A percentile compares a stretch with the other conserved stretches of the same genome.
Evolutionary conservation across 2,888 invertebrate species (phyloP).

Genomic region (Andrena bicolor): DNA sequence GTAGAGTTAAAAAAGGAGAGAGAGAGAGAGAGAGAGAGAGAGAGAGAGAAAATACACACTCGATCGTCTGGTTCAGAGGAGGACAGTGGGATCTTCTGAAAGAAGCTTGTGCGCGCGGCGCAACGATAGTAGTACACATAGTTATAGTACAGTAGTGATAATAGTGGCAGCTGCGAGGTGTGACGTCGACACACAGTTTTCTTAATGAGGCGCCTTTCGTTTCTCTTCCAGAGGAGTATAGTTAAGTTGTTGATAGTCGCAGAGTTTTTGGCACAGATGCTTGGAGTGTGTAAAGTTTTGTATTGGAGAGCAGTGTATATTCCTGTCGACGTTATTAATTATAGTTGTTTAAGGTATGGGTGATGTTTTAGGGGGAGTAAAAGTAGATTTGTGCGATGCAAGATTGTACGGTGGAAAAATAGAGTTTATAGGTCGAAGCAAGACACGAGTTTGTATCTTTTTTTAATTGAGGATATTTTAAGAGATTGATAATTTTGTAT

Average conservation of each 20-base stretch:
- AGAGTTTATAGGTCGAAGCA: too few relatives aligned
- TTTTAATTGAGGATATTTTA: too few relatives aligned
- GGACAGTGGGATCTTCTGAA: conserved; percentile 23
- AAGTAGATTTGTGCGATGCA: too few relatives aligned
- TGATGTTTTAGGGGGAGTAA: too few relatives aligned
- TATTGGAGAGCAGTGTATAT: too few relatives aligned
- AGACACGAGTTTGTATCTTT: too few relatives aligned
- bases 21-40: neutral
- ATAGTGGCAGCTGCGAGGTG: conserved; percentile 84
- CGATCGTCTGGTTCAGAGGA: conserved; percentile 38
- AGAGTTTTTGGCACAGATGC: neutral
- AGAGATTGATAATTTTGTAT: too few relatives aligned
- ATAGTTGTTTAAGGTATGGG: too few relatives aligned
- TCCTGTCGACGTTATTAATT: too few relatives aligned
- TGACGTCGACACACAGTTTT: conserved; percentile 79
- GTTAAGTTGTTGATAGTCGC: neutral
- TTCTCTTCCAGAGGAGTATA: conserved; percentile 2
- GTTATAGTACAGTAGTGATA: conserved; percentile 85
- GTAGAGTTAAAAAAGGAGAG: conserved; percentile 8
- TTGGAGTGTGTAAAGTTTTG: neutral
- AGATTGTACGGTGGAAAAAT: too few relatives aligned
- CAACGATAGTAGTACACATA: conserved; percentile 84
- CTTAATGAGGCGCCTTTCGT: conserved; percentile 59
- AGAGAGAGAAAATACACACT: conserved; percentile 9
- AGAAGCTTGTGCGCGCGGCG: conserved; percentile 83